Percentiles rank a stretch among this genome's conserved stretches.
Conservation (phyloP, 92 coral and sea anemone genomes). For the Phenganax subtilis region DNA sequence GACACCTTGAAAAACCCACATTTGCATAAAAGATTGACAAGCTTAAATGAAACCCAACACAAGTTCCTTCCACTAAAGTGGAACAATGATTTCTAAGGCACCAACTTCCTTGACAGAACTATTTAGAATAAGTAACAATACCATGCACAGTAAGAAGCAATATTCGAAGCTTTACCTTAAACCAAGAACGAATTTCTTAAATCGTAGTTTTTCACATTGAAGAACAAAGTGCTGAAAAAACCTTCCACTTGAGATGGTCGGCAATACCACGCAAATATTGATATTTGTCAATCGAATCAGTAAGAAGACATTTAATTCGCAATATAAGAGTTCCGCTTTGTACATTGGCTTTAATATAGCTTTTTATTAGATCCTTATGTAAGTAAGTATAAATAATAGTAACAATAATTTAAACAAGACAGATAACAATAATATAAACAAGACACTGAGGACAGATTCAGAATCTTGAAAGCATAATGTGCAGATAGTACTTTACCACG, state of each 20-base stretch:
- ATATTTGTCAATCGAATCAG: neutral
- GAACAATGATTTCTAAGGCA: neutral
- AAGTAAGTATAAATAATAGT: too few species aligned
- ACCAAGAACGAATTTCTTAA: constrained; percentile 1
- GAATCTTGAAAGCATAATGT: too few species aligned
- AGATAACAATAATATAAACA: too few species aligned
- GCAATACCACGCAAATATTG: neutral
- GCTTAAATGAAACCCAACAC: neutral
- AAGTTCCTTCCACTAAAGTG: neutral
- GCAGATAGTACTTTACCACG: too few species aligned
- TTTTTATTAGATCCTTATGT: too few species aligned
- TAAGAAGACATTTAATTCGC: neutral
- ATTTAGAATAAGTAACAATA: neutral
- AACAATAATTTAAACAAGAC: too few species aligned
- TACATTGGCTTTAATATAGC: too few species aligned
- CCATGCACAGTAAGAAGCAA: neutral
- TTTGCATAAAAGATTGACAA: neutral
- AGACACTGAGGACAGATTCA: too few species aligned
- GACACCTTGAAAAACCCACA: too few species aligned
- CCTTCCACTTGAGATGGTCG: neutral
- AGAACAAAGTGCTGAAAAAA: neutral
- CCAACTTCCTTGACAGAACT: neutral
- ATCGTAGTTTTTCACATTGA: neutral
- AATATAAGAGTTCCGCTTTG: neutral
- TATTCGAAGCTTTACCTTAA: neutral